Base-by-base conservation (phyloP, 2,113 vertebrate genomes). In the Cyphomyrus plagiostoma region DNA sequence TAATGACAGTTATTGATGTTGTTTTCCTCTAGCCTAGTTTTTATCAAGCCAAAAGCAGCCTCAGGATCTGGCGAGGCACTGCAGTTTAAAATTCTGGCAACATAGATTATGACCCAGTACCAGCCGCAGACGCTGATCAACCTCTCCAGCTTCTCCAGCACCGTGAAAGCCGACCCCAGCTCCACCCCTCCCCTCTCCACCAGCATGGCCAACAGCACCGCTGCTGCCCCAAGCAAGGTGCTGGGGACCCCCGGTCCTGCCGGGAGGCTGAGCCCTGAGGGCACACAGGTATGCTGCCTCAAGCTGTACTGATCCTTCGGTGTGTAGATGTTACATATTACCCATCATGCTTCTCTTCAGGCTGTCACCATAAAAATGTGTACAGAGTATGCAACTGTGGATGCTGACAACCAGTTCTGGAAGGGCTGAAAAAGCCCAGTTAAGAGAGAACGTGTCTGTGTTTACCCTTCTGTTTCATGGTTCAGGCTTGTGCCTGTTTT, bases 161-260 rank as follows among this genome's bases (percentile, higher is more conserved):
- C 80, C 15, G 87, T 96, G 91, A 97, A 97, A 91, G 93, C 95
- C 0, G 96, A 96, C 89, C 95, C 95, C 70, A 93, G 95, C 88
- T 95, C 94, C 90, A 95, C 95, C 2, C 95, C 96, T 13, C 94
- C 96, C 0, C 94, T 96, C 90, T 96, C 95, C 94, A 96, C 95
- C 92, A 93, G 87, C 93, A 99, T 99, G 98, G 98, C 98, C 84
- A 99, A 99, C 93, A 99, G 96, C 93, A 97, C 97, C 91, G 94
- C 96, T 0, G 96, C 95, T 91, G 94, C 97, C 0, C 96, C 96
- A 90, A 95, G 92, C 93, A 98, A 94, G 95, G 96, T 92, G 50
- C 74, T 95, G 88, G 93, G 92, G 21, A 90, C 92, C 10, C 92
- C 95, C 0, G 96, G 95, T 10, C 93, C 96, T 74, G 93, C 95